Evolutionary conservation across 2,888 invertebrate species (phyloP).

Genomic region (Athrips mouffetella): DNA sequence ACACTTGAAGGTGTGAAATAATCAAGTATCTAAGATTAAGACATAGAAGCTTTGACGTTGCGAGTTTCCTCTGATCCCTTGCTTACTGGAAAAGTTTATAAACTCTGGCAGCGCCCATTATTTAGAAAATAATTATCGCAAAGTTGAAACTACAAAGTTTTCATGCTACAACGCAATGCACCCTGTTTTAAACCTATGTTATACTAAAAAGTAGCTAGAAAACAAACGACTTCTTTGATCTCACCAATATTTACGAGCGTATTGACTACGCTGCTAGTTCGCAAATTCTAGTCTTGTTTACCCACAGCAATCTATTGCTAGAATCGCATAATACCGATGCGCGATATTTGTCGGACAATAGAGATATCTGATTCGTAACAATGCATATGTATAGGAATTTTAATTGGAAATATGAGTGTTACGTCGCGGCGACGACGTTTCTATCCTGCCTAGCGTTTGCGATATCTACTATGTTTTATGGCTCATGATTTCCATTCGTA

Average conservation of each 20-base stretch:
- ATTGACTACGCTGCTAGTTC: conserved; percentile 2
- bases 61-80: too few relatives aligned
- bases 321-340: conserved; percentile 50
- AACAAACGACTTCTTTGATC: background rate
- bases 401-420: conserved; percentile 70
- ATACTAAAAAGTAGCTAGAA: too few relatives aligned
- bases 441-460: conserved; percentile 36
- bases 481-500: conserved; percentile 47
- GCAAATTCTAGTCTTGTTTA: conserved; percentile 35
- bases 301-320: conserved; percentile 49
- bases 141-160: too few relatives aligned
- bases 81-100: too few relatives aligned
- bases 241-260: conserved; percentile 13
- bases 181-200: too few relatives aligned
- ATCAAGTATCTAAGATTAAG: too few relatives aligned
- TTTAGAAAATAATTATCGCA: too few relatives aligned
- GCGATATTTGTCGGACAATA: conserved; percentile 60
- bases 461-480: conserved; percentile 40
- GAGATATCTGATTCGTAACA: conserved; percentile 68
- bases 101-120: too few relatives aligned
- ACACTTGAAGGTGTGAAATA: too few relatives aligned
- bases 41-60: too few relatives aligned
- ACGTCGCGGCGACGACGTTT: conserved; percentile 46
- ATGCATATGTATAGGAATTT: conserved; percentile 67
- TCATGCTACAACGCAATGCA: too few relatives aligned